Evolutionary conservation across 2,113 vertebrate genomes (phyloP).

Genomic region (Sisor rabdophorus): DNA sequence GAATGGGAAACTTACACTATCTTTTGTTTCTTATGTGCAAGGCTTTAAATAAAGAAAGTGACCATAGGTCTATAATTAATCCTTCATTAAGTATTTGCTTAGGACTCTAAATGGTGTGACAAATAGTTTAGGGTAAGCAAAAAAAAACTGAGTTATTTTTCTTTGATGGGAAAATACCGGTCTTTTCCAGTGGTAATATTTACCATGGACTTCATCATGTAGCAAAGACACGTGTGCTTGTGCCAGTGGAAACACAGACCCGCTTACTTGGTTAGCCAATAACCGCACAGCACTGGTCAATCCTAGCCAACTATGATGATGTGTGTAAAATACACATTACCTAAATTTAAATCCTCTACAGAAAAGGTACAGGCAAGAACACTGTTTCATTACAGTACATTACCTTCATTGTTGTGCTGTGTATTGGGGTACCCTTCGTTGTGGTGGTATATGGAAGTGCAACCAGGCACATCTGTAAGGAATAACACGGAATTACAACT

Average conservation of each 20-base stretch:
- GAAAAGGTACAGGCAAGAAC: not conserved
- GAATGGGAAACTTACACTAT: slow-evolving; percentile 27
- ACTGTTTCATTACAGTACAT: not conserved
- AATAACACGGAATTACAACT: slow-evolving; percentile 26
- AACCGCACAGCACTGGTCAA: slow-evolving; percentile 56
- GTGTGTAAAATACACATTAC: slow-evolving; percentile 21
- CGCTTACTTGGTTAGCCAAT: slow-evolving; percentile 59
- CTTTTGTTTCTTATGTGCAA: slow-evolving; percentile 13
- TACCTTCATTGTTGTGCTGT: slow-evolving; percentile 72
- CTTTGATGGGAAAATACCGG: slow-evolving; percentile 52
- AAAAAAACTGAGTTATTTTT: slow-evolving; percentile 59
- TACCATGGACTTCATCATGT: slow-evolving; percentile 66
- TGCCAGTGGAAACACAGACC: slow-evolving; percentile 70
- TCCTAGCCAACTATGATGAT: slow-evolving; percentile 23
- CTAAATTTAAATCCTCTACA: slow-evolving; percentile 9
- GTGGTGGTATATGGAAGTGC: slow-evolving; percentile 81
- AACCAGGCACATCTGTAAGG: slow-evolving; percentile 80
- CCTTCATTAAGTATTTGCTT: slow-evolving; percentile 36
- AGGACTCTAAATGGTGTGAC: slow-evolving; percentile 48
- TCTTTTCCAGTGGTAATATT: slow-evolving; percentile 67
- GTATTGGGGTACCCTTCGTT: slow-evolving; percentile 74
- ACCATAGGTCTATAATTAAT: slow-evolving; percentile 41
- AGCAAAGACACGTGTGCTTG: slow-evolving; percentile 53
- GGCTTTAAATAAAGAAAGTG: slow-evolving; percentile 24
- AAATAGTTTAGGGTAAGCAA: slow-evolving; percentile 52